A percentile compares a stretch with the other conserved stretches of the same genome.
Evolutionary conservation across 2,113 vertebrate genomes (phyloP).

Genomic region (Oxygymnocypris stewartii): DNA sequence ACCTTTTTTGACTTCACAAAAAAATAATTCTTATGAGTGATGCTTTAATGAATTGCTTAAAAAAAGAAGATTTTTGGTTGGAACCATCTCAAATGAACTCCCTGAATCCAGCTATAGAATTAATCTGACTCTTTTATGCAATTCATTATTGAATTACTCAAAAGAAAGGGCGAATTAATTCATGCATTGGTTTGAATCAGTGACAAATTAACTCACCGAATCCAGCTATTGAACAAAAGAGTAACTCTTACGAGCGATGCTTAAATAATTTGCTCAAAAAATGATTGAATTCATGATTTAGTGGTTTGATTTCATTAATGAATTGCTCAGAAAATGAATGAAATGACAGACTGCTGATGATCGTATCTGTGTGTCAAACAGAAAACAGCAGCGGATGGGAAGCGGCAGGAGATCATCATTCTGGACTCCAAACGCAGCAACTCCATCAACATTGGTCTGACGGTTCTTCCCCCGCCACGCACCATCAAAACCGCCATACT

Average conservation of each 20-base stretch:
- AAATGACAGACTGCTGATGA: background rate
- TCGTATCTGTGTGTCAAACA: slow-evolving; percentile 57
- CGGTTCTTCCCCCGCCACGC: slow-evolving; percentile 91
- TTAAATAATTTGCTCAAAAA: too few relatives aligned
- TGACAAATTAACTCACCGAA: background rate
- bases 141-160: too few relatives aligned
- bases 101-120: too few relatives aligned
- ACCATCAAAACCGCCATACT: slow-evolving; percentile 98
- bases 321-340: background rate
- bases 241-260: too few relatives aligned
- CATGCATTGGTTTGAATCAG: too few relatives aligned
- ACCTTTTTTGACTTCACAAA: background rate
- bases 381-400: slow-evolving; percentile 94
- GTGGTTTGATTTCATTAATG: background rate
- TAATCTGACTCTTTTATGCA: too few relatives aligned
- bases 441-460: slow-evolving; percentile 96
- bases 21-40: background rate
- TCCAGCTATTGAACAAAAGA: too few relatives aligned
- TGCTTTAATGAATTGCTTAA: background rate
- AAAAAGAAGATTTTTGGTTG: background rate
- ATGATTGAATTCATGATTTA: too few relatives aligned
- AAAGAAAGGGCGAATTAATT: too few relatives aligned
- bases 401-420: slow-evolving; percentile 93
- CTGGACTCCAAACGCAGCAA: slow-evolving; percentile 97
- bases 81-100: too few relatives aligned